A percentile compares a stretch with the other conserved stretches of the same genome.
These are phyloP conservation scores for Enteromius unitaeniatus DNA, from an alignment of 2,797 vertebrate genomes.

Conservation along the genomic window DNA sequence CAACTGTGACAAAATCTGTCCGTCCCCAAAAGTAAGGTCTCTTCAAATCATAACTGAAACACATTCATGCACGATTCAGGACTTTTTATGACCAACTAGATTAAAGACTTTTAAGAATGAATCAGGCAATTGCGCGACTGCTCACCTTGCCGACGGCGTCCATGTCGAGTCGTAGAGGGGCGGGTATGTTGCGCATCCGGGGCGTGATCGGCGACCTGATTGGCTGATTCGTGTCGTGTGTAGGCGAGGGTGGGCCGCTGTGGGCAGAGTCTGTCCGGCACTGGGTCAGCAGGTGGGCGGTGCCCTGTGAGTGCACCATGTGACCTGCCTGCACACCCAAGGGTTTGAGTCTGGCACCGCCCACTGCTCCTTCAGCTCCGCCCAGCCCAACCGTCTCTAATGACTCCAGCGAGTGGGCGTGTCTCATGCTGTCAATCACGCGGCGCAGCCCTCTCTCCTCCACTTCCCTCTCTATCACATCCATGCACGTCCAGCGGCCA, in stretches of 20 bases:
- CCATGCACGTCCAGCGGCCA: constrained; percentile 86
- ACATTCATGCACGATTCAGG: too few species aligned
- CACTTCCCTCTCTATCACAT: constrained; percentile 75
- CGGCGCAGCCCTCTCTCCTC: constrained; percentile 70
- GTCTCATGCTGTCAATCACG: constrained; percentile 79
- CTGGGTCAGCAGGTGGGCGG: constrained; percentile 59
- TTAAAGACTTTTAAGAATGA: background rate
- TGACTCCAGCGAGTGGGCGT: constrained; percentile 85
- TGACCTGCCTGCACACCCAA: constrained; percentile 51
- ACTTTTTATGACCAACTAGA: too few species aligned
- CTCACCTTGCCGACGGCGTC: constrained; percentile 71
- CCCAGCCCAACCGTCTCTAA: constrained; percentile 74
- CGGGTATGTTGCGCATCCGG: constrained; percentile 63
- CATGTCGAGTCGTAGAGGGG: constrained; percentile 72
- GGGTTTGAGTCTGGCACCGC: constrained; percentile 50
- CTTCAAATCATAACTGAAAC: too few species aligned
- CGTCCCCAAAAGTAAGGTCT: too few species aligned
- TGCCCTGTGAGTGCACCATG: constrained; percentile 67
- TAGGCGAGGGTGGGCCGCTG: constrained; percentile 66
- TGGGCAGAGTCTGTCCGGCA: constrained; percentile 41
- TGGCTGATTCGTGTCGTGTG: constrained; percentile 26
- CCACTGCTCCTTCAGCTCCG: constrained; percentile 40
- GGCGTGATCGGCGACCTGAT: constrained; percentile 45
- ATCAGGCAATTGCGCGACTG: background rate
- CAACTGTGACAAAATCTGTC: too few species aligned